phyloP scores from a whole-genome alignment of 2,888 invertebrate species.

The Phania funesta region DNA sequence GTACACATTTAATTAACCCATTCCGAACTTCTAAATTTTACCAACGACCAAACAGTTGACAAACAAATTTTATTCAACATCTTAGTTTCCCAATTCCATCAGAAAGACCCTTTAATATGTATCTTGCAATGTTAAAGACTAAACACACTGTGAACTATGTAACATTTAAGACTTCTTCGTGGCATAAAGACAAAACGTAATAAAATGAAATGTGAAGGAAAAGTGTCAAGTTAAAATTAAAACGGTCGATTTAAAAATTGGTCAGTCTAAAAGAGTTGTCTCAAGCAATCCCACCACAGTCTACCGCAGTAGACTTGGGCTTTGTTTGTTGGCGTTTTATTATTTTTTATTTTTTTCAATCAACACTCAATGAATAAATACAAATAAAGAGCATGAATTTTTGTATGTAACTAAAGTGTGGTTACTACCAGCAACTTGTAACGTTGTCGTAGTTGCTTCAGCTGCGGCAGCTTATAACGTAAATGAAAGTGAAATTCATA shows the following conservation, averaged over 20 bases:
- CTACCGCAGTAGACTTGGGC: constrained; percentile 39
- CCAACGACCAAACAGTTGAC: no score
- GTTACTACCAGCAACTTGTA: constrained; percentile 18
- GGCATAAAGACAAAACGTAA: constrained; percentile 12
- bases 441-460: constrained; percentile 18
- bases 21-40: background rate
- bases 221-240: constrained; percentile 65
- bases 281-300: constrained; percentile 24
- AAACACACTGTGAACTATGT: constrained; percentile 1
- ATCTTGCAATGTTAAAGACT: constrained; percentile 1
- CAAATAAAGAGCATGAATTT: constrained; percentile 24
- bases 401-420: constrained; percentile 27
- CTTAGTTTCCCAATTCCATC: background rate
- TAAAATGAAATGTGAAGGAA: constrained; percentile 15
- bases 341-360: background rate
- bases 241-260: constrained; percentile 25
- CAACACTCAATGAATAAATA: constrained; percentile 38
- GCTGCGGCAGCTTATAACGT: constrained; percentile 34
- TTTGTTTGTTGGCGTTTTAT: constrained; percentile 23
- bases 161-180: constrained; percentile 1
- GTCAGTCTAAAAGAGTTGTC: constrained; percentile 45
- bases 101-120: background rate
- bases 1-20: background rate
- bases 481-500: constrained; percentile 67
- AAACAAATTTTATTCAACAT: background rate